Conservation (phyloP, 2,888 invertebrate species). For the Ctena decussata region DNA sequence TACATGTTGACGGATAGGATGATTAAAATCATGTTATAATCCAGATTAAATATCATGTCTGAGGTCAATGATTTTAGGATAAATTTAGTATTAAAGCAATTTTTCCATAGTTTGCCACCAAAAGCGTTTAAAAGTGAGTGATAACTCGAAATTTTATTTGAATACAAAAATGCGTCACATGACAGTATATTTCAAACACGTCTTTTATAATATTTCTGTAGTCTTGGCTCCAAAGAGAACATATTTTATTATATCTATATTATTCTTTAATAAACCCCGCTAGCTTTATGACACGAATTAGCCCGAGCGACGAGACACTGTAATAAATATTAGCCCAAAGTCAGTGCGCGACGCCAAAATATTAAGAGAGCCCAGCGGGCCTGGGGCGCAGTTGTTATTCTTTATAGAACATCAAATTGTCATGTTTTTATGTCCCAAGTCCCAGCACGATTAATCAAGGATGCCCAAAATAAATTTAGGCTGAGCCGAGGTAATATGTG, state of each 20-base stretch:
- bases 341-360: neutral
- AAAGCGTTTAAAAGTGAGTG: neutral
- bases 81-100: no score
- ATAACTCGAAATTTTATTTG: neutral
- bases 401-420: conserved; percentile 4
- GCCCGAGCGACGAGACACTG: neutral
- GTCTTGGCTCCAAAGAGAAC: neutral
- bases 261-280: neutral
- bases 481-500: no score
- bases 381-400: neutral
- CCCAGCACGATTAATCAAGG: neutral
- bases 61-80: no score
- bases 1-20: no score
- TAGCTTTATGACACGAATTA: conserved; percentile 3
- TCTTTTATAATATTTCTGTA: neutral
- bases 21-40: no score
- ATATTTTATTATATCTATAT: conserved; percentile 7
- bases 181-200: neutral
- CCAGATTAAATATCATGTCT: no score
- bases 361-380: conserved; percentile 1
- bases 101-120: neutral
- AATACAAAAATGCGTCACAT: neutral
- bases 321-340: conserved; percentile 7
- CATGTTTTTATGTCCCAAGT: neutral
- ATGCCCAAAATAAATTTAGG: no score